Conservation (phyloP, 2,888 invertebrate genomes). For the Lysandra coridon region DNA sequence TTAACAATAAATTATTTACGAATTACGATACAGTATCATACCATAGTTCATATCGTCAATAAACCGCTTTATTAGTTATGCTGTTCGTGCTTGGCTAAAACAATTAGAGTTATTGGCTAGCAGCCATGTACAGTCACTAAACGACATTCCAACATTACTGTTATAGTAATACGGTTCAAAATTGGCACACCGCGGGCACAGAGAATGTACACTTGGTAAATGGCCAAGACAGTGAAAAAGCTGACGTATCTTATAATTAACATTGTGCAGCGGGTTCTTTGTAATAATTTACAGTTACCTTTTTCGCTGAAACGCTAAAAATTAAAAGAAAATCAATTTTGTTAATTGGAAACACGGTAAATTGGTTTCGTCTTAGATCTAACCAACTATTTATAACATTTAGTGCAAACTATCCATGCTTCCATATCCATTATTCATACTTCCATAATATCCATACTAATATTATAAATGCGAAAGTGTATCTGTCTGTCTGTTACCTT, state of each 20-base stretch:
- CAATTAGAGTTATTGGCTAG: conserved; percentile 28
- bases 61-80: conserved; percentile 22
- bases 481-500: too few species aligned
- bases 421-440: too few species aligned
- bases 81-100: conserved; percentile 20
- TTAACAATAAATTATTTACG: too few species aligned
- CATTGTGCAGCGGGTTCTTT: conserved; percentile 33
- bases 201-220: conserved; percentile 7
- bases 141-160: background rate
- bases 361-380: background rate
- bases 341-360: background rate
- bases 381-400: too few species aligned
- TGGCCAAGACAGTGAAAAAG: conserved; percentile 38
- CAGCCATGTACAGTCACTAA: conserved; percentile 11
- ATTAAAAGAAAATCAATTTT: background rate
- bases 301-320: background rate
- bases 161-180: background rate
- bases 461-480: too few species aligned
- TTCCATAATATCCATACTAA: too few species aligned
- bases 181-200: background rate
- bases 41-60: background rate
- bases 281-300: conserved; percentile 14
- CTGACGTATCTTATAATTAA: conserved; percentile 42
- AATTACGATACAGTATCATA: background rate
- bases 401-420: too few species aligned